A percentile compares a stretch with the other conserved stretches of the same genome.
These are phyloP conservation scores for Neoitamus cyanurus DNA, from an alignment of 2,888 invertebrate genomes.

Conservation along the genomic window DNA sequence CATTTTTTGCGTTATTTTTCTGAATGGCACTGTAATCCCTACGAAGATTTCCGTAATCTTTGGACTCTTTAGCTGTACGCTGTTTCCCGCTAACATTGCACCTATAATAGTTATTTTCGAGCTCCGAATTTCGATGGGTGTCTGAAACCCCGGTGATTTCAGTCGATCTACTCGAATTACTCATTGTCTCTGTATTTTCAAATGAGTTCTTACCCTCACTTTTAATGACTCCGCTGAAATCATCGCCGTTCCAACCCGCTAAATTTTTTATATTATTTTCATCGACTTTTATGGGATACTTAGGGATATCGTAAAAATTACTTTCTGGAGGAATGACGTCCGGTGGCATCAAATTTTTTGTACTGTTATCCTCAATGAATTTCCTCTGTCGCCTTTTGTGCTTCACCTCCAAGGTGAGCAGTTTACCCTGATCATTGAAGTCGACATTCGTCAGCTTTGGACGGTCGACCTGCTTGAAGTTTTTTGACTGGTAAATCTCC, in stretches of 20 bases:
- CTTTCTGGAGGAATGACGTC: slow-evolving; percentile 73
- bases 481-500: slow-evolving; percentile 78
- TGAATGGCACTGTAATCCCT: slow-evolving; percentile 48
- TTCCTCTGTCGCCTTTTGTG: slow-evolving; percentile 78
- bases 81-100: neutral
- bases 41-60: neutral
- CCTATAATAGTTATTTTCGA: slow-evolving; percentile 14
- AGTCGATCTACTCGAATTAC: slow-evolving; percentile 64
- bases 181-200: slow-evolving; percentile 59
- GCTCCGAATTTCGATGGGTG: slow-evolving; percentile 58
- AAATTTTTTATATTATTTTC: slow-evolving; percentile 71
- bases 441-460: slow-evolving; percentile 60
- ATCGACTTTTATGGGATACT: slow-evolving; percentile 55
- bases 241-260: slow-evolving; percentile 72
- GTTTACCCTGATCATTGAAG: slow-evolving; percentile 67
- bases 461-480: slow-evolving; percentile 66
- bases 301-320: slow-evolving; percentile 50
- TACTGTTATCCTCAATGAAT: slow-evolving; percentile 52
- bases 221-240: slow-evolving; percentile 52
- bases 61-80: neutral
- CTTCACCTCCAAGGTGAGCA: slow-evolving; percentile 77
- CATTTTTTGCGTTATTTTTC: neutral
- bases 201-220: slow-evolving; percentile 46
- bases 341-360: slow-evolving; percentile 69
- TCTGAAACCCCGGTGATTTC: slow-evolving; percentile 64